Base-by-base conservation (phyloP, 1,140 invertebrate species). In the Tyrophagus putrescentiae region DNA sequence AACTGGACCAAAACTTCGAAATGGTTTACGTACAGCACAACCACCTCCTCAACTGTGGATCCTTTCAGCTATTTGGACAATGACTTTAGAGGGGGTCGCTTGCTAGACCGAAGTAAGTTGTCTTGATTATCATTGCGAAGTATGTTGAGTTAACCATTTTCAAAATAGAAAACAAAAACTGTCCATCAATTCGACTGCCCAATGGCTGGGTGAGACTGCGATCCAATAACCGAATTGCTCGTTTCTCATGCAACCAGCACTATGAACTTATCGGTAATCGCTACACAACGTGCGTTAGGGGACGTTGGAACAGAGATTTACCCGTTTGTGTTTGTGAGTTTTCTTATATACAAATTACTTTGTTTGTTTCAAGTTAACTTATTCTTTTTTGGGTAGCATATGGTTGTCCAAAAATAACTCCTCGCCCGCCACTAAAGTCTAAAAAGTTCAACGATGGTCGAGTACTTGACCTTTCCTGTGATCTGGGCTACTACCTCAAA, bases 311-410 rank as follows among this genome's bases (percentile, higher is more conserved):
- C 54, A 73, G 73, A 5, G 75, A 74, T 3, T 63, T 69, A 5
- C 81, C 82, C 1, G 72, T 80, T 39, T 84, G 82, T 70, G 76
- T 81, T 64, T 76, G 82, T 84, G 70, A 80, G 79, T 54, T 13
- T 33, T n/a, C 5, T 5, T 23, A n/a, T 48, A 48, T 6, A n/a
- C 44, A 23, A 6, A 48, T n/a, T n/a, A n/a, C n/a, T 48, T 25
- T 53, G 7, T 25, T 53, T 4, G 23, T 21, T 32, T 53, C 7
- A 6, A 11, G 28, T 48, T 48, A 5, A 16, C 16, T 4, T 50
- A 13, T n/a, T n/a, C n/a, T n/a, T n/a, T n/a, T n/a, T n/a, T n/a
- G n/a, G n/a, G n/a, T 36, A 42, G 36, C 39, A 50, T n/a, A 16
- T 18, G 3, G 25, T 58, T 58, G 36, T 42, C 13, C 57, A 27